These are phyloP conservation scores for Drosophila picticornis DNA, from an alignment of 2,888 invertebrate species.

Conservation along the genomic window DNA sequence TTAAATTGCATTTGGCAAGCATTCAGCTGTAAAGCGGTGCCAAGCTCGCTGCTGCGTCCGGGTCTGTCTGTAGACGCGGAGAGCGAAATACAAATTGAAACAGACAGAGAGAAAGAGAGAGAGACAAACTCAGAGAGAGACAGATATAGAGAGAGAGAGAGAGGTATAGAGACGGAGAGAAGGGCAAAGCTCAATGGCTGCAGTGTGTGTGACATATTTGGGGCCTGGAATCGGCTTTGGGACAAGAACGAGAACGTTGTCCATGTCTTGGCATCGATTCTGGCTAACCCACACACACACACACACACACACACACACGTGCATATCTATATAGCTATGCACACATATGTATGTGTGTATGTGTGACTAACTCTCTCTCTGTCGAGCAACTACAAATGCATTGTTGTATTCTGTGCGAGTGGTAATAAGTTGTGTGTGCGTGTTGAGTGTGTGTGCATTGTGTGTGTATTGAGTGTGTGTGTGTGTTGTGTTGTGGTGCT, in stretches of 20 bases:
- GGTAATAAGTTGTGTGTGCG: background rate
- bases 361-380: conserved; percentile 1
- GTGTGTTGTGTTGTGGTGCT: conserved; percentile 17
- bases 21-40: conserved; percentile 75
- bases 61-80: conserved; percentile 20
- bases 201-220: conserved; percentile 9
- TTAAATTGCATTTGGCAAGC: conserved; percentile 80
- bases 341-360: background rate
- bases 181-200: conserved; percentile 28
- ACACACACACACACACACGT: background rate
- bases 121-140: background rate
- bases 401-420: conserved; percentile 6
- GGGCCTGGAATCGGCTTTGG: conserved; percentile 11
- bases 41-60: conserved; percentile 32
- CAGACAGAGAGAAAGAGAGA: conserved; percentile 28
- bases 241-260: conserved; percentile 24
- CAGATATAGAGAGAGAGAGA: background rate
- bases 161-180: conserved; percentile 18
- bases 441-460: background rate
- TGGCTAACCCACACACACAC: conserved; percentile 10
- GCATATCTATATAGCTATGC: background rate
- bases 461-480: conserved; percentile 1
- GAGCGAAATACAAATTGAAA: background rate
- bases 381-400: conserved; percentile 37
- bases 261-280: conserved; percentile 35